Evolutionary conservation across 2,888 invertebrate species (phyloP), one percentile per base, ranked within the genome.

Genomic region (Machimus rusticus): DNA sequence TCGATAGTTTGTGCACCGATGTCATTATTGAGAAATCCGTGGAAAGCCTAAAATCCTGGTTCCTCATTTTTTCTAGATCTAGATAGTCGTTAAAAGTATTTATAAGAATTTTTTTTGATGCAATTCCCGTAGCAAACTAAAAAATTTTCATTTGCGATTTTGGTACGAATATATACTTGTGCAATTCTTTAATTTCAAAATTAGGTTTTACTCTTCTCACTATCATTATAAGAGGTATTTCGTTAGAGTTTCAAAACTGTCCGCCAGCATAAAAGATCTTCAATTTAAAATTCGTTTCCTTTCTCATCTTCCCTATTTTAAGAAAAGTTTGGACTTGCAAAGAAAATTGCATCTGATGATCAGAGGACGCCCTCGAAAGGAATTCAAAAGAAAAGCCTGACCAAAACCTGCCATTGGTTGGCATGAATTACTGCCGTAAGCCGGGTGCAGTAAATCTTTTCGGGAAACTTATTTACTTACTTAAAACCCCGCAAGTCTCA

Each of bases 401-500:
- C 28, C 28, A 66, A 23, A 23, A 66, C 12, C 66, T 23, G 9
- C 66, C 28, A 28, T 66, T 66, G 66, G 66, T 12, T 66, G 28
- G 66, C 28, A 66, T 66, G 66, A 66, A 66, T 66, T 28, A 66
- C 66, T 8, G 19, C 23, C 66, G 28, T 66, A 28, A 66, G 9
- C 9, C 28, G 19, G 28, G 66, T 19, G 66, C 66, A 66, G 66
- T 66, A 66, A 66, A 66, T 66, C 66, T 66, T 23, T 23, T 23
- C 12, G 23, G 12, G 19, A 85, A 85, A 74, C 31, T 85, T 85
- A 74, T 85, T 74, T 74, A 74, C 74, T 79, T 31, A 79, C 51
- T 79, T 79, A 51, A 79, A 79, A 51, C 79, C 66, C 66, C 79
- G 43, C 43, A 85, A 85, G 46, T 74, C 46, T 85, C 43, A 85